Evolutionary conservation across 2,113 vertebrate genomes (phyloP).

Genomic region (Hypocryptadius cinnamomeus): DNA sequence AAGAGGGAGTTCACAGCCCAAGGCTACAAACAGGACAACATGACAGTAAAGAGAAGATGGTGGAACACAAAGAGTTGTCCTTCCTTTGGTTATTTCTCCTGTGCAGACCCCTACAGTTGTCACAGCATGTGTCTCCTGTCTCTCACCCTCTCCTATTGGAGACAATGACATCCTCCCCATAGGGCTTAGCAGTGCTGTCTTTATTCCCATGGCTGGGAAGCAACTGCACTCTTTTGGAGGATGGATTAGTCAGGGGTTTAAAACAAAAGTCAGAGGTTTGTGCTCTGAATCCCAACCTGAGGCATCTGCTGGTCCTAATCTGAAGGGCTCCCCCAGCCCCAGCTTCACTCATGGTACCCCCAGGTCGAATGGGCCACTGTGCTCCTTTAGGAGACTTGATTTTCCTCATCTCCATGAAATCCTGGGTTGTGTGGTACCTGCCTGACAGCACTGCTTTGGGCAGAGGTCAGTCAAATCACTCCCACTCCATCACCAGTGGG

Average conservation of each 20-base stretch:
- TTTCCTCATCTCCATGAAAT: not conserved
- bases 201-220: not conserved
- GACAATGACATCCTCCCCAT: not conserved
- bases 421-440: not conserved
- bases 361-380: not conserved
- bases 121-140: not conserved
- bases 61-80: not conserved
- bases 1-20: not conserved
- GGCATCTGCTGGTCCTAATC: not conserved
- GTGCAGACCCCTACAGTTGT: not conserved
- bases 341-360: rapidly evolving
- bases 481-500: not conserved
- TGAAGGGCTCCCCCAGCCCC: not conserved
- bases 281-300: not conserved
- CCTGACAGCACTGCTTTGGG: not conserved
- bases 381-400: not conserved
- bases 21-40: not conserved
- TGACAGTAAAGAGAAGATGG: not conserved
- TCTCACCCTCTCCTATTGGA: not conserved
- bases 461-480: not conserved
- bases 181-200: not conserved
- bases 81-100: not conserved
- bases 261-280: not conserved
- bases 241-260: not conserved
- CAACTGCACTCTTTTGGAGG: not conserved